Conservation (phyloP, 2,113 vertebrate species). For the Neolamprologus falcicula region DNA sequence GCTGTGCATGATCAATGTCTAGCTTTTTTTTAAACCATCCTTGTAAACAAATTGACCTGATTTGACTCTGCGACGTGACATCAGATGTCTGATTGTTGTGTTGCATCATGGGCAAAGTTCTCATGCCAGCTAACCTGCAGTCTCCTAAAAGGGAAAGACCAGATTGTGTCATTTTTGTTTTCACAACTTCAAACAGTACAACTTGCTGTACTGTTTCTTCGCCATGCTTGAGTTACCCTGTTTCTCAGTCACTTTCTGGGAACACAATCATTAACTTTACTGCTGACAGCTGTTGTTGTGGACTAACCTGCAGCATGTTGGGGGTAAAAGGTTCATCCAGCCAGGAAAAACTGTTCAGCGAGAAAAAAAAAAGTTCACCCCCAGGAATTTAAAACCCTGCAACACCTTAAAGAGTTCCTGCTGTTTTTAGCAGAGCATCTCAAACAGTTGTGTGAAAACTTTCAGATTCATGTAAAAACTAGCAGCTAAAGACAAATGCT, state of each 20-base stretch:
- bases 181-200: background rate
- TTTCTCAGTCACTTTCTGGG: background rate
- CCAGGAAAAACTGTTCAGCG: background rate
- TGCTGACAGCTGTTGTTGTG: background rate
- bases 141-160: background rate
- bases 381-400: background rate
- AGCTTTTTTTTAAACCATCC: accelerated
- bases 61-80: background rate
- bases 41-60: background rate
- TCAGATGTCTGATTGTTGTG: background rate
- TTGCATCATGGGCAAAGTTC: background rate
- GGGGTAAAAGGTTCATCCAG: background rate
- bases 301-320: background rate
- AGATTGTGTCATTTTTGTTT: background rate
- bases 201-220: background rate
- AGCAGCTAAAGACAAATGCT: background rate
- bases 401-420: background rate
- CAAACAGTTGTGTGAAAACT: background rate
- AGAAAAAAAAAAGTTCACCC: accelerated
- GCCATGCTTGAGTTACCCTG: background rate
- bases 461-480: background rate
- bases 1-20: background rate
- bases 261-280: background rate
- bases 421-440: background rate
- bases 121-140: background rate